phyloP scores from a whole-genome alignment of 2,113 vertebrate genomes.

The Baryphthengus martii region DNA sequence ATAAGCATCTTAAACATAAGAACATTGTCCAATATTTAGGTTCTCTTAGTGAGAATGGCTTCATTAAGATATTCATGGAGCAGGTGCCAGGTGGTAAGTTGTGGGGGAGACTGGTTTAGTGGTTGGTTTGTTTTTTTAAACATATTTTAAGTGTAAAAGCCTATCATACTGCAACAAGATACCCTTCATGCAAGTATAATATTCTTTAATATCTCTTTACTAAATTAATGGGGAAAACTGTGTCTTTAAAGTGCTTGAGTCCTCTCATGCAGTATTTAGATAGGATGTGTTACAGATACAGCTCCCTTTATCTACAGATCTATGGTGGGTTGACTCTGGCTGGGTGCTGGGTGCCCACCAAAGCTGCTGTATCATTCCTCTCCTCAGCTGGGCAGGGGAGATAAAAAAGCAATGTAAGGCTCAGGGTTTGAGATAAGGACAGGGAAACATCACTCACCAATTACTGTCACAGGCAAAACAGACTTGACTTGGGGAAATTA shows the following conservation, averaged over 20 bases:
- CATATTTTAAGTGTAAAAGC: background rate
- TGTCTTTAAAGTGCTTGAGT: background rate
- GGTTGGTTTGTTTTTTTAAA: background rate
- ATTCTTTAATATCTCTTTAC: background rate
- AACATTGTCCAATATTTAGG: conserved; percentile 99
- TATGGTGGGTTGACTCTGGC: background rate
- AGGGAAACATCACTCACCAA: background rate
- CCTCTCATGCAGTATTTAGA: background rate
- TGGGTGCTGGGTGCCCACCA: background rate
- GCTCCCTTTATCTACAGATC: background rate
- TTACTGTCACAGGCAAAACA: background rate
- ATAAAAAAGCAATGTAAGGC: background rate
- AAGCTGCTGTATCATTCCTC: background rate
- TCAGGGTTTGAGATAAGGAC: background rate
- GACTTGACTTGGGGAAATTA: background rate
- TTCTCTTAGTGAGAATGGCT: conserved; percentile 94
- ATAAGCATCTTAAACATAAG: conserved; percentile 98
- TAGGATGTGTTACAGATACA: background rate
- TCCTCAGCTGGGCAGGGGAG: background rate
- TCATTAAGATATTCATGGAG: conserved; percentile 99
- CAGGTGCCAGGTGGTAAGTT: conserved; percentile 95
- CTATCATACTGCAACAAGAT: background rate
- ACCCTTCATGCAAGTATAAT: background rate
- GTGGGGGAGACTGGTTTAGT: background rate
- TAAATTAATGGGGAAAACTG: background rate